These are phyloP conservation scores for Varanus salvator DNA, from an alignment of 2,113 vertebrate genomes.

Conservation along the genomic window DNA sequence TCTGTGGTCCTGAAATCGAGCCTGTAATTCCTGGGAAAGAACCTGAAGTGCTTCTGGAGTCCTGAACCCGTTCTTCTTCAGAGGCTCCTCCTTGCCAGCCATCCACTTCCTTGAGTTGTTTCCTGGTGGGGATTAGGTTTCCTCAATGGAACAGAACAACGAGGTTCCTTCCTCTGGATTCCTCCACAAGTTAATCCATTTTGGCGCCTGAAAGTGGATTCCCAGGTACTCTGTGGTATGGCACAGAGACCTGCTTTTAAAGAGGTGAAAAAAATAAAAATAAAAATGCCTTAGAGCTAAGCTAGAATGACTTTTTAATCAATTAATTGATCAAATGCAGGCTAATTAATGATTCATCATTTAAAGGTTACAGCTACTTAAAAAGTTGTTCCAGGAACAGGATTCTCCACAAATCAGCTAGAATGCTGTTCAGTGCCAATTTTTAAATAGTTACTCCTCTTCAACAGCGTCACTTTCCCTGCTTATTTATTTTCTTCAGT, in stretches of 20 bases:
- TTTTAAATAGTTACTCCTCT: not conserved
- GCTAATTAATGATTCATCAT: too few species aligned
- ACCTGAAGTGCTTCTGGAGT: too few species aligned
- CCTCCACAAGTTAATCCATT: not conserved
- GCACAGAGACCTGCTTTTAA: not conserved
- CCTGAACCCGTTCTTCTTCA: too few species aligned
- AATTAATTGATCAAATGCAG: not conserved
- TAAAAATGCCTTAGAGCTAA: not conserved
- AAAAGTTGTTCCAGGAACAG: not conserved
- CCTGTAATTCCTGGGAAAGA: too few species aligned
- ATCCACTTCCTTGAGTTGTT: too few species aligned
- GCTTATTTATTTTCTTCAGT: not conserved
- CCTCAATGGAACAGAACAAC: too few species aligned
- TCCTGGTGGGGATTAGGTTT: too few species aligned
- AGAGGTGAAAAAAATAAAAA: not conserved
- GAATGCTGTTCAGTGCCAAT: not conserved
- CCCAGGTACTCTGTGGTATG: not conserved
- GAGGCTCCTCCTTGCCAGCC: too few species aligned
- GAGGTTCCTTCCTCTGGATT: too few species aligned
- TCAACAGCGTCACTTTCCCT: not conserved
- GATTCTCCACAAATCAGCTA: not conserved
- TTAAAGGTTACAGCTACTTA: not conserved
- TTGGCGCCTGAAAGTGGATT: not conserved
- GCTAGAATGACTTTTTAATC: not conserved
- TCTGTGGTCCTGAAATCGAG: too few species aligned